Evolutionary conservation across 2,888 invertebrate species (phyloP).

Genomic region (Linyphia triangularis): DNA sequence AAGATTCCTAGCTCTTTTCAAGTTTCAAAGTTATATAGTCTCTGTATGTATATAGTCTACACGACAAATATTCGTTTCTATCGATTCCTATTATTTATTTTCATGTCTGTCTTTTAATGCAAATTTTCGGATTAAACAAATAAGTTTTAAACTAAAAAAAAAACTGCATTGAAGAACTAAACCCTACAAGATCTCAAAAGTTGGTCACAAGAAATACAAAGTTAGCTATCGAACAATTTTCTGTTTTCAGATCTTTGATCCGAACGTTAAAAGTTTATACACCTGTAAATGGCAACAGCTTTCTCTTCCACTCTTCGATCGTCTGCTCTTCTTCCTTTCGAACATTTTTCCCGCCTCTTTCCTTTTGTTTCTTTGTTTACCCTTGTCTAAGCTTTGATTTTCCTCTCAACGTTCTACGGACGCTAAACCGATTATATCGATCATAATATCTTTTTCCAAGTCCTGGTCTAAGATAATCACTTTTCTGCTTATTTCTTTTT

Average conservation of each 20-base stretch:
- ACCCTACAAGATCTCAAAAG: slow-evolving; percentile 8
- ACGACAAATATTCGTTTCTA: no score
- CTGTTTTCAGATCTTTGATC: slow-evolving; percentile 59
- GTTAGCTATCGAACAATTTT: slow-evolving; percentile 33
- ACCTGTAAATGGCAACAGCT: slow-evolving; percentile 72
- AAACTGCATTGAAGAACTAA: no score
- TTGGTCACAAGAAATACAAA: background rate
- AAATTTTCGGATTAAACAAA: no score
- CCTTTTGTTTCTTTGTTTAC: slow-evolving; percentile 45
- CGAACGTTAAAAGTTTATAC: slow-evolving; percentile 67
- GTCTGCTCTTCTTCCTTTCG: background rate
- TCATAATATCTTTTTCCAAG: slow-evolving; percentile 54
- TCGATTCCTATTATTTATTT: no score
- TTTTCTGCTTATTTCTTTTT: slow-evolving; percentile 28
- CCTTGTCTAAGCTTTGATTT: slow-evolving; percentile 59
- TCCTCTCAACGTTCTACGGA: slow-evolving; percentile 18
- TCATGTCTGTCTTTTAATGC: no score
- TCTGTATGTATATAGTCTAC: no score
- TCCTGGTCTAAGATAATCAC: slow-evolving; percentile 55
- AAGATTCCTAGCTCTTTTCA: no score
- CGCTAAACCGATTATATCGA: slow-evolving; percentile 59
- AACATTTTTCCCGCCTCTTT: slow-evolving; percentile 5
- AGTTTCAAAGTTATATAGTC: no score
- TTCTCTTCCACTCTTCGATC: slow-evolving; percentile 57
- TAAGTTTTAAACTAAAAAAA: no score